Evolutionary conservation across 2,888 invertebrate genomes (phyloP).

Genomic region (Seira sanloemensis): DNA sequence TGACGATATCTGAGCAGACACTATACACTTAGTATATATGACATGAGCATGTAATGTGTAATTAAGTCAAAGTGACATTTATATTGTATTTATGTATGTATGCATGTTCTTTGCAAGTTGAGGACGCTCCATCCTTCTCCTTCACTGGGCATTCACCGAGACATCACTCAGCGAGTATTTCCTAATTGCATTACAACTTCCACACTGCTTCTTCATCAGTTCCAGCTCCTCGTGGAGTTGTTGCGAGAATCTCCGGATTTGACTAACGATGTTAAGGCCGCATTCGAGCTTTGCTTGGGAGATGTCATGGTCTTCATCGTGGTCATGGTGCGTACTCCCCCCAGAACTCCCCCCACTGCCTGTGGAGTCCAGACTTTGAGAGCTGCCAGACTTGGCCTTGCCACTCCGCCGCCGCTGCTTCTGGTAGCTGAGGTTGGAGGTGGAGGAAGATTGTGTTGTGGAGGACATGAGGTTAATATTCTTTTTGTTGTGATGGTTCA

Average conservation of each 20-base stretch:
- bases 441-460: neutral
- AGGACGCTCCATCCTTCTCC: neutral
- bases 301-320: slow-evolving; percentile 26
- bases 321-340: slow-evolving; percentile 30
- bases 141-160: slow-evolving; percentile 71
- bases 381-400: slow-evolving; percentile 18
- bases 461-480: slow-evolving; percentile 3
- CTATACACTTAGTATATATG: neutral
- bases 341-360: slow-evolving; percentile 17
- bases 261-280: slow-evolving; percentile 71
- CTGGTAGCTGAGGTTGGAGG: neutral
- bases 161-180: slow-evolving; percentile 73
- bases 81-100: neutral
- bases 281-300: slow-evolving; percentile 49
- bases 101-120: neutral
- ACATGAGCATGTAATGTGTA: neutral
- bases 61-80: neutral
- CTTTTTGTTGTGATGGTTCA: neutral
- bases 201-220: slow-evolving; percentile 71
- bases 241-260: slow-evolving; percentile 73
- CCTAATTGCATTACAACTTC: slow-evolving; percentile 67
- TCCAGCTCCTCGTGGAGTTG: slow-evolving; percentile 73
- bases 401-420: neutral
- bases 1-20: neutral
- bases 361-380: slow-evolving; percentile 23